These are phyloP conservation scores for Pediacus dermestoides DNA, from an alignment of 2,888 invertebrate genomes.

Conservation along the genomic window DNA sequence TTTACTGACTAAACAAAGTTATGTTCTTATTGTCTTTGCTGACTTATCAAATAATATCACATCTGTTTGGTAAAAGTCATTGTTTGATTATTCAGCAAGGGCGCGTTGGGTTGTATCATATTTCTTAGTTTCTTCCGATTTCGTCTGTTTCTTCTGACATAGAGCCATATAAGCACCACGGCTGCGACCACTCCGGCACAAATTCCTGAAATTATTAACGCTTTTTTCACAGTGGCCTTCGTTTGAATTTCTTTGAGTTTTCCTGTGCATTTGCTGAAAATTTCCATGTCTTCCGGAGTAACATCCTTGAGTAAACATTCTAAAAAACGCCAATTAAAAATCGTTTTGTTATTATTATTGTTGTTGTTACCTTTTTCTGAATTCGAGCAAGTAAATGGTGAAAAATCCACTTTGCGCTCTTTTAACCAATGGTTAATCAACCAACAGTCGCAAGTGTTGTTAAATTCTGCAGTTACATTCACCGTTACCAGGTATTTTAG, in stretches of 20 bases:
- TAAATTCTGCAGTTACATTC: conserved; percentile 37
- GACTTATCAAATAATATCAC: too few relatives aligned
- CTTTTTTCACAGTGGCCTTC: conserved; percentile 10
- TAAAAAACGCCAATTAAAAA: too few relatives aligned
- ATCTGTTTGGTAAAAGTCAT: too few relatives aligned
- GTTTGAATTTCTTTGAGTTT: conserved; percentile 5
- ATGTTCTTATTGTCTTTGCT: too few relatives aligned
- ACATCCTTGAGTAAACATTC: too few relatives aligned
- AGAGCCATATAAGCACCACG: background rate
- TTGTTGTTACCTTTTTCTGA: conserved; percentile 32
- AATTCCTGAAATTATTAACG: conserved; percentile 10
- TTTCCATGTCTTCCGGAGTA: conserved; percentile 7
- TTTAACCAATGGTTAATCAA: conserved; percentile 40
- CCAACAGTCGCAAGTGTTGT: conserved; percentile 43
- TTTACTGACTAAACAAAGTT: too few relatives aligned
- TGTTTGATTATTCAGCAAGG: too few relatives aligned
- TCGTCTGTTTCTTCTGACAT: background rate
- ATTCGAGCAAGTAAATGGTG: conserved; percentile 33
- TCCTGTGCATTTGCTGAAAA: conserved; percentile 6
- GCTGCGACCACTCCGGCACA: conserved; percentile 3
- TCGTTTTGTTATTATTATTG: too few relatives aligned
- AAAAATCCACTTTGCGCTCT: conserved; percentile 35
- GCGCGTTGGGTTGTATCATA: too few relatives aligned
- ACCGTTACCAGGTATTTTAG: conserved; percentile 36
- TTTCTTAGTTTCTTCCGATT: background rate